These are phyloP conservation scores for Syngnathus floridae DNA, from an alignment of 2,113 vertebrate species.

Conservation along the genomic window DNA sequence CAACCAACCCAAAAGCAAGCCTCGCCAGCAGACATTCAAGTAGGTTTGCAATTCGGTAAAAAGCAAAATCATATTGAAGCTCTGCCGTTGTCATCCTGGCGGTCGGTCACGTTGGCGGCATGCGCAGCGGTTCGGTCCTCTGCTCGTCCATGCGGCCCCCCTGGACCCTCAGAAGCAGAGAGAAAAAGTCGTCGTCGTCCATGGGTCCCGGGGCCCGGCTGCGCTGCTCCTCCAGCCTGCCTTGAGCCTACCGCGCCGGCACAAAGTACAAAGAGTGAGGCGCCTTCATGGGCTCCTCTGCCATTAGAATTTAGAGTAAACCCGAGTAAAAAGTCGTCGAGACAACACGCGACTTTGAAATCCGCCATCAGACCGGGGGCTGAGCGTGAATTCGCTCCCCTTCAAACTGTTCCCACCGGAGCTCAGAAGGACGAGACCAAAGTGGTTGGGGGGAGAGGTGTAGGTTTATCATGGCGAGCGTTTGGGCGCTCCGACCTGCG, in stretches of 20 bases:
- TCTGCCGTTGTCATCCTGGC: slow-evolving; percentile 2
- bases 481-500: slow-evolving; percentile 64
- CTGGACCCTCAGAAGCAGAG: slow-evolving; percentile 81
- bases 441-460: background rate
- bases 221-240: slow-evolving; percentile 84
- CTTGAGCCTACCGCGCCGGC: slow-evolving; percentile 60
- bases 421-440: too few relatives aligned
- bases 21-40: slow-evolving; percentile 16
- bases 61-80: slow-evolving; percentile 26
- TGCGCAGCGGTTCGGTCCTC: slow-evolving; percentile 69
- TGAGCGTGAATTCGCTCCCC: too few relatives aligned
- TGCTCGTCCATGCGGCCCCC: slow-evolving; percentile 81
- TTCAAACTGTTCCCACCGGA: too few relatives aligned
- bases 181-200: slow-evolving; percentile 84
- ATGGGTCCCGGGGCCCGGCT: slow-evolving; percentile 79
- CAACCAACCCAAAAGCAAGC: too few relatives aligned
- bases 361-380: too few relatives aligned
- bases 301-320: too few relatives aligned
- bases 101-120: slow-evolving; percentile 53
- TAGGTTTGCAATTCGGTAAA: background rate
- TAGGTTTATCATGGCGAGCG: too few relatives aligned
- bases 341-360: too few relatives aligned
- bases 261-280: too few relatives aligned
- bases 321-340: too few relatives aligned
- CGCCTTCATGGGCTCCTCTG: too few relatives aligned